A percentile compares a stretch with the other conserved stretches of the same genome.
These are phyloP conservation scores for Micromesistius poutassou DNA, from an alignment of 2,797 vertebrate genomes.

Conservation along the genomic window DNA sequence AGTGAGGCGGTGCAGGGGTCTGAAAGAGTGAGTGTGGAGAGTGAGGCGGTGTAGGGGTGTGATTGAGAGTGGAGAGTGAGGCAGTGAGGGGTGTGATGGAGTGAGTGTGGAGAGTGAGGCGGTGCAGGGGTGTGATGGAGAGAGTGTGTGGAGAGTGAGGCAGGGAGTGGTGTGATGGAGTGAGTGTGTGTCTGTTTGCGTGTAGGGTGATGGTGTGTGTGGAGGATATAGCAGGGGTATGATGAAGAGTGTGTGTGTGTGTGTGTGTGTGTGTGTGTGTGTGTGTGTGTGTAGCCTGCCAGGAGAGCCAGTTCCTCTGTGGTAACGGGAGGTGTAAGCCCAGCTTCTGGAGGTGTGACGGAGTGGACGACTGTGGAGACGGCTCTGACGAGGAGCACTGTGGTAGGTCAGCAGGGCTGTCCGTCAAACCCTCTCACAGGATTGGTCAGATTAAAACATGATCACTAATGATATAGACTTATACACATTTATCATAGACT, in stretches of 20 bases:
- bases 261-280: constrained; percentile 8
- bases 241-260: background rate
- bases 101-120: background rate
- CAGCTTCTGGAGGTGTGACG: constrained; percentile 81
- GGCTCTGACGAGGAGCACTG: constrained; percentile 81
- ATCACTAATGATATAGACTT: background rate
- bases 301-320: constrained; percentile 75
- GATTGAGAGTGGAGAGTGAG: background rate
- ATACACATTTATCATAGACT: no score
- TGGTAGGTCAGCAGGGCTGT: constrained; percentile 66
- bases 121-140: background rate
- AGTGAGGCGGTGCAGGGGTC: background rate
- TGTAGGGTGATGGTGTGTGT: background rate
- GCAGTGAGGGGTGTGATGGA: background rate
- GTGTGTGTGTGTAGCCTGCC: constrained; percentile 61
- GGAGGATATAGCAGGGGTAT: background rate
- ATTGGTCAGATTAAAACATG: background rate
- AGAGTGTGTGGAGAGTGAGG: background rate
- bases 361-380: constrained; percentile 83
- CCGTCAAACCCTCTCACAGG: background rate
- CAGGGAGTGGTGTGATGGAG: background rate
- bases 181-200: background rate
- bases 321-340: constrained; percentile 82
- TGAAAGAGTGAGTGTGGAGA: background rate
- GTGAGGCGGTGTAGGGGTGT: background rate